Base-by-base conservation (phyloP, 2,888 invertebrate species). In the Agrotis ipsilon region DNA sequence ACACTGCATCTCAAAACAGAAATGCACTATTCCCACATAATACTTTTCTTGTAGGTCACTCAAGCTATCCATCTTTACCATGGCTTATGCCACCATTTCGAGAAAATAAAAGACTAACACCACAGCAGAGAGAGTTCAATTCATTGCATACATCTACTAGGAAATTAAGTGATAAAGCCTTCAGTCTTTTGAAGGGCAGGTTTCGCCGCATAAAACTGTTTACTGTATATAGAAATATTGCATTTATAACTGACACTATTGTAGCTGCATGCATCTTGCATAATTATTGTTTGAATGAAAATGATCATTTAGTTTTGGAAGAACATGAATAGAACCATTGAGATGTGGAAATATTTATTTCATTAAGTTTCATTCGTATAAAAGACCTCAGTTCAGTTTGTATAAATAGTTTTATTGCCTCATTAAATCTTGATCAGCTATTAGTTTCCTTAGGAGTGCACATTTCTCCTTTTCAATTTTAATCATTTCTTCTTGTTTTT, bases 391-490 rank as follows among this genome's bases (percentile, higher is more conserved):
- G 54, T 43, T 46, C 61, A 55, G 16, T 54, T 27, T 52, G 18
- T 76, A 66, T 21, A 58, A 64, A 57, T 69, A 51, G 49, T n/a
- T 43, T 74, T 74, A 85, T 62, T 83, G 76, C 66, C 80, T 72
- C 66, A 84, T 82, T 68, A 82, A 66, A 85, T 87, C 89, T 69
- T 90, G 88, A 76, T 90, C 86, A 27, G 80, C 82, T 46, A 93
- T 78, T 68, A 93, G 78, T 79, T 91, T 91, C 66, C 87, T 88
- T 32, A 93, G 80, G 48, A 93, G 87, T 61, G 85, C 89, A 91
- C 93, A 93, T 80, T 93, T 93, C 85, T 93, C 92, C 68, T 87
- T 88, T 85, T 93, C 93, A 57, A 93, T 92, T 84, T 91, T 92
- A 3, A 93, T 75, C 66, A 92, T 87, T 86, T 93, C 93, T 75